Evolutionary conservation across 2,888 invertebrate genomes (phyloP).

Genomic region (Drosophila anomalata): DNA sequence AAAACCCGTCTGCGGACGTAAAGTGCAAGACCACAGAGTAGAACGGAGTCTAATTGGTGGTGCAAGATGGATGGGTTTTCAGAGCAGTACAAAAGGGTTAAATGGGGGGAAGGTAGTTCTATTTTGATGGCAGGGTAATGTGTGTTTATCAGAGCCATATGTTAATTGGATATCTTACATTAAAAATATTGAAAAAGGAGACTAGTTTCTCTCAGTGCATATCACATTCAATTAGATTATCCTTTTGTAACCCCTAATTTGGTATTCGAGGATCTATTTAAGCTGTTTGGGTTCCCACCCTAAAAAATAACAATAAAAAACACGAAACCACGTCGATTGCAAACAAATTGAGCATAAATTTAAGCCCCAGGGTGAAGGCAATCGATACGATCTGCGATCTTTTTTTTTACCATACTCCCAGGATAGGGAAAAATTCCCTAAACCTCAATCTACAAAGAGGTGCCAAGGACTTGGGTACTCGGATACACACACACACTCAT

Average conservation of each 20-base stretch:
- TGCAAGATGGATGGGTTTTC: constrained; percentile 16
- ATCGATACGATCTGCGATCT: constrained; percentile 22
- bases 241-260: constrained; percentile 9
- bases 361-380: neutral
- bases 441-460: constrained; percentile 16
- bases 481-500: neutral
- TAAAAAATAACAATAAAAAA: too few species aligned
- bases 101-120: constrained; percentile 10
- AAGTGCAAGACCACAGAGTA: constrained; percentile 34
- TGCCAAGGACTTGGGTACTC: constrained; percentile 16
- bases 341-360: constrained; percentile 41
- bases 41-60: constrained; percentile 43
- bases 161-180: too few species aligned
- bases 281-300: constrained; percentile 13
- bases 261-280: constrained; percentile 8
- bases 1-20: constrained; percentile 32
- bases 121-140: constrained; percentile 19
- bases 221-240: constrained; percentile 4
- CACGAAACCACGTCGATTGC: constrained; percentile 19
- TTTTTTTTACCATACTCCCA: neutral
- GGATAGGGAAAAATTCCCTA: constrained; percentile 8
- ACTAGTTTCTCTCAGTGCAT: neutral
- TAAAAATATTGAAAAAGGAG: too few species aligned
- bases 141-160: neutral
- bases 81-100: constrained; percentile 9